Base-by-base conservation (phyloP, 2,797 vertebrate genomes). In the Galaxias olidus region DNA sequence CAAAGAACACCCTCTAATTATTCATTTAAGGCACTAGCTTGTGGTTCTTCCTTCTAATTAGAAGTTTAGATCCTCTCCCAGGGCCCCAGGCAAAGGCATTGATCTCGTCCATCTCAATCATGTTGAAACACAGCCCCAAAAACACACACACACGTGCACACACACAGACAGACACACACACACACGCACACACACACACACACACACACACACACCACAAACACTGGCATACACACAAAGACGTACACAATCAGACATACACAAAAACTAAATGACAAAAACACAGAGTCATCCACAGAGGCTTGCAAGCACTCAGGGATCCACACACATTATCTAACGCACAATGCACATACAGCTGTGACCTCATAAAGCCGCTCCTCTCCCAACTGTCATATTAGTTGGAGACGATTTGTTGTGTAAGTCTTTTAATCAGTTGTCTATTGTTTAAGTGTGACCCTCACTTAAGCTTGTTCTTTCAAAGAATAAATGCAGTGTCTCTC, bases 11-110 rank as follows among this genome's bases (percentile, higher is more conserved):
- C 67, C 78, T 78, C 84, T 89, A 87, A 91, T 91, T 90, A 87
- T 87, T 90, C 80, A 84, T 85, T 89, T 88, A 79, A 82, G 78
- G 78, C 80, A 74, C 56, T 6, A 61, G 63, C 81, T 79, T 78
- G 61, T 80, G 67, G 62, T 68, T 74, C 74, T 80, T 79, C 75
- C 69, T 82, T 91, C 82, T 91, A 89, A 92, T 92, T 91, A 92
- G 82, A 82, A 71, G 76, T 84, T 88, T 84, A 86, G 84, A 87
- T 81, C 77, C 81, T 82, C 79, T 79, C 76, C 53, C 75, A 53
- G 75, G 74, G 74, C 85, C 75, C 61, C 57, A 10, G 65, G 79
- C 83, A 57, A 69, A 73, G 52, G 61, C 84, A 90, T 88, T 87
- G 86, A 91, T 90, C 88, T 84, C 54, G 66, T 77, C 69, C 52